Conservation (phyloP, 2,888 invertebrate genomes). For the Eupeodes latifasciatus region DNA sequence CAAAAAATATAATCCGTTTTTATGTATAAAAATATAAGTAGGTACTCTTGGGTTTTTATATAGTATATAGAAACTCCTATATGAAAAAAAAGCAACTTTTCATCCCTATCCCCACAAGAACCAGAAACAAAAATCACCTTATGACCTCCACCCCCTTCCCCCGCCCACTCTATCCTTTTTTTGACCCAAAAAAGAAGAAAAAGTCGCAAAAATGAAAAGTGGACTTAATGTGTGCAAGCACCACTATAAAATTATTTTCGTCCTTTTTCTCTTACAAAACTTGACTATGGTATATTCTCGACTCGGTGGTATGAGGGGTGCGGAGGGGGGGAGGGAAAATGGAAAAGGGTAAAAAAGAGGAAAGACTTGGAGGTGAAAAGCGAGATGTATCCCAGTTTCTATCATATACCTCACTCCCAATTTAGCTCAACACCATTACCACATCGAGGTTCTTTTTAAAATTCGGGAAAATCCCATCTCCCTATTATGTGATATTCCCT, state of each 20-base stretch:
- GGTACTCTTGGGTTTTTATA: neutral
- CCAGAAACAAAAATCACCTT: neutral
- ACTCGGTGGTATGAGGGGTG: neutral
- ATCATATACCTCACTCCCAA: constrained; percentile 11
- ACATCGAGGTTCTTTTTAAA: constrained; percentile 8
- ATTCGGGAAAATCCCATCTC: constrained; percentile 58
- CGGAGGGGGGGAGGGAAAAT: neutral
- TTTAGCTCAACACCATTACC: constrained; percentile 39
- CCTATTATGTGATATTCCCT: neutral
- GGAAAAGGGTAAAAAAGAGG: constrained; percentile 2
- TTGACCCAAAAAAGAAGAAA: constrained; percentile 59
- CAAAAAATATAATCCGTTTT: constrained; percentile 7
- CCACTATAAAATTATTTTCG: constrained; percentile 59
- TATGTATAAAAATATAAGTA: neutral
- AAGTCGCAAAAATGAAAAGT: constrained; percentile 7
- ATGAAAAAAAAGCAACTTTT: constrained; percentile 5
- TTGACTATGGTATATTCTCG: neutral
- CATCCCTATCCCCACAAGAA: neutral
- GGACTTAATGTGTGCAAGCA: constrained; percentile 57
- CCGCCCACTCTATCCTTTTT: neutral
- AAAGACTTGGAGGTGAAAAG: neutral
- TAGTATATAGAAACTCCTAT: neutral
- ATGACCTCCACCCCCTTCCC: neutral
- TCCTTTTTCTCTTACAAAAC: constrained; percentile 20
- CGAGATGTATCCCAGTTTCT: neutral